Evolutionary conservation across 2,797 vertebrate species (phyloP).

Genomic region (Betta splendens): DNA sequence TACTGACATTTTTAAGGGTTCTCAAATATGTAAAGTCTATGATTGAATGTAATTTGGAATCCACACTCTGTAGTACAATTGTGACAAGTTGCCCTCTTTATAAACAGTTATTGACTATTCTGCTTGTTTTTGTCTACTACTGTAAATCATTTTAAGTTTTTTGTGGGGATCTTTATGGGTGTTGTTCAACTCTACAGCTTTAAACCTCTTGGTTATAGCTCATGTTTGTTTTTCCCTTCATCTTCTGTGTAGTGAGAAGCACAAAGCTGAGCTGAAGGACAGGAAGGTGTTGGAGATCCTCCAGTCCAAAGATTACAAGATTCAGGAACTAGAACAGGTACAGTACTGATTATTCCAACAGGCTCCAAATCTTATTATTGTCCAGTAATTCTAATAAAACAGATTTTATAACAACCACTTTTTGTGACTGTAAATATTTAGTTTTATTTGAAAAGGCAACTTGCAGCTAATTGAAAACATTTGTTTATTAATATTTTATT

Average conservation of each 20-base stretch:
- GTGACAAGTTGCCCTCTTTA: neutral
- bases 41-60: neutral
- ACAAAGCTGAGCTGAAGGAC: slow-evolving; percentile 93
- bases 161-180: neutral
- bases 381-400: too few relatives aligned
- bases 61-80: neutral
- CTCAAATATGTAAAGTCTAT: too few relatives aligned
- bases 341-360: neutral
- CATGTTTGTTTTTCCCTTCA: slow-evolving; percentile 13
- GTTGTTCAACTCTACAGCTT: neutral
- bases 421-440: neutral
- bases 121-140: neutral
- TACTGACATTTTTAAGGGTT: too few relatives aligned
- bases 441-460: neutral
- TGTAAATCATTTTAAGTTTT: neutral
- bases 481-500: neutral
- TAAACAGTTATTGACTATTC: neutral
- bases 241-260: slow-evolving; percentile 86
- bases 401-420: too few relatives aligned
- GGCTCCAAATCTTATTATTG: neutral
- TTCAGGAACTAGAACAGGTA: slow-evolving; percentile 91
- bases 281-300: slow-evolving; percentile 92
- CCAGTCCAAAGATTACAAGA: slow-evolving; percentile 88
- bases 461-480: neutral
- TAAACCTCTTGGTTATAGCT: neutral